phyloP scores from a whole-genome alignment of 2,888 invertebrate genomes.

The Microctonus hyperodae region DNA sequence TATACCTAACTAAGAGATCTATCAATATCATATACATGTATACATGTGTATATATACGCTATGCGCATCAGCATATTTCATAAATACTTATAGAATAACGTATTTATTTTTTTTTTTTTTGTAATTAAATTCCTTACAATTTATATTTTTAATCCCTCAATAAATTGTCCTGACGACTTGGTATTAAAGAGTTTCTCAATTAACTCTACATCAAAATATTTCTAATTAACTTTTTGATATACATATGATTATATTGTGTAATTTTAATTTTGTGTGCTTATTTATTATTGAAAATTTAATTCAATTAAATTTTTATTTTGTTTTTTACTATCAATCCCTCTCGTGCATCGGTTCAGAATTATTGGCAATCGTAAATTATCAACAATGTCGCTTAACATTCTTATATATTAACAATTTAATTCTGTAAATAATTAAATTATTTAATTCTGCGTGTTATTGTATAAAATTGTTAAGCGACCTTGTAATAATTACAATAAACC shows the following conservation, averaged over 20 bases:
- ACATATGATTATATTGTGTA: not conserved
- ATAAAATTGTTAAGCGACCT: constrained; percentile 3
- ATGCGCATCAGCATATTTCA: not conserved
- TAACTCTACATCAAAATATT: not conserved
- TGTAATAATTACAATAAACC: not conserved
- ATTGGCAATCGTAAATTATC: not conserved
- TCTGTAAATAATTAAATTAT: not conserved
- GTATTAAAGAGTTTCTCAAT: not conserved
- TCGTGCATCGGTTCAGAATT: constrained; percentile 47
- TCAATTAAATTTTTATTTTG: constrained; percentile 10
- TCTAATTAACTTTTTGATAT: constrained; percentile 3
- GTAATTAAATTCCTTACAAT: not conserved
- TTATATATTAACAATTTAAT: not conserved
- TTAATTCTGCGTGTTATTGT: not conserved
- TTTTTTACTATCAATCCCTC: constrained; percentile 46
- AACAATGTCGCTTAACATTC: not conserved
- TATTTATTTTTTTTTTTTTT: not conserved
- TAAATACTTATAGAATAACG: constrained; percentile 1
- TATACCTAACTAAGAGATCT: constrained; percentile 1
- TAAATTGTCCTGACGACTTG: constrained; percentile 5
- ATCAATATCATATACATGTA: not conserved
- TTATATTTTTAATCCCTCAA: constrained; percentile 3
- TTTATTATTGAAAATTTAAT: not conserved
- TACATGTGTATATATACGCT: not conserved
- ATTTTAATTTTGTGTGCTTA: not conserved